Base-by-base conservation (phyloP, 2,888 invertebrate genomes). In the Machimus atricapillus region DNA sequence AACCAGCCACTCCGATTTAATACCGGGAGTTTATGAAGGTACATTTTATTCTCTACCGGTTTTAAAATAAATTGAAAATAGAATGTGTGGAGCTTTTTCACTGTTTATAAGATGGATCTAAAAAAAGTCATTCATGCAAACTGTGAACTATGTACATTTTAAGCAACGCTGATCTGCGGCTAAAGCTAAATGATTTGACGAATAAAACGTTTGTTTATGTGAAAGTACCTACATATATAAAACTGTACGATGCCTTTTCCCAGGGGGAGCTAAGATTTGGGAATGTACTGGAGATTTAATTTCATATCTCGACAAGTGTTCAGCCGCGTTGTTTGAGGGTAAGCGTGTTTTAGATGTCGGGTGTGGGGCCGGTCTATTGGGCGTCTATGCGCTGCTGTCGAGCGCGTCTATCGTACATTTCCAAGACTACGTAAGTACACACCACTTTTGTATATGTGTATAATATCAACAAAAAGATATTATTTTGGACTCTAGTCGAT, bases 261-360 rank as follows among this genome's bases (percentile, higher is more conserved):
- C 90, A 97, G 98, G 98, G 90, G 99, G 99, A 12, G 93, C 98
- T 43, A 98, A 98, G 94, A 95, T 98, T 88, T 99, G 99, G 99
- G 98, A 99, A 93, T 98, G 98, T 90, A 97, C 97, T 6, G 93
- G 95, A 90, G 98, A 98, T 91, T 92, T 98, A 86, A 92, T 96
- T 56, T 92, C 94, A 88, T 97, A 95, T 91, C 91, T 98, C 56
- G 90, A 93, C 5, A 90, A 93, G 46, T 90, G 92, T 23, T 88
- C 92, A 8, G 93, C 94, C 19, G 78, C 89, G 0, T 87, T 88
- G 19, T 90, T 91, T 88, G 90, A 94, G 73, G 92, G 93, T 34
- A 95, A 94, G 90, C 93, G 91, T 78, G 95, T 98, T 0, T 92
- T 98, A 82, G 98, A 98, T 94, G 93, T 98, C 87, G 99, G 99